Base-by-base conservation (phyloP, 2,113 vertebrate species). In the Eubucco bourcierii region DNA sequence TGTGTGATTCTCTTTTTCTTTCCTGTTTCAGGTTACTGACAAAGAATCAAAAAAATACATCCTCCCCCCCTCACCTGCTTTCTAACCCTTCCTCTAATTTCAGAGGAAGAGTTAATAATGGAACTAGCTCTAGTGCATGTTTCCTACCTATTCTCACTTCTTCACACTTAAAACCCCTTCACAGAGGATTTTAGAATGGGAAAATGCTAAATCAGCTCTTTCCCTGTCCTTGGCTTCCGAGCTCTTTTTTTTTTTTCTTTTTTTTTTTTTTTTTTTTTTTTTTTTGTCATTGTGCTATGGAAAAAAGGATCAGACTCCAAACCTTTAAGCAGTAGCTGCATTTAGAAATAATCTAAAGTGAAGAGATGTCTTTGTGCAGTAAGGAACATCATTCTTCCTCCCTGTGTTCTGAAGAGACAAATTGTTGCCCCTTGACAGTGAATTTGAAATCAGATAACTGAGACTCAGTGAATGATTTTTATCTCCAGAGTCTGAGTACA, bases 251-350 rank as follows among this genome's bases (percentile, higher is more conserved):
- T 94, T 23, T 21, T 75, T 41, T 44, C 16, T 44, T 44, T 46
- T 46, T 52, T 24, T 75, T 94, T 86, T 94, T 23, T 21, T 75
- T 41, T 44, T 44, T 44, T 44, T 46, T 46, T 52, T 24, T 75
- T 94, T 89, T 91, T 86, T 95, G 83, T 84, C 84, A 81, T 87
- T 96, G 92, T 93, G 77, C 88, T 92, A 55, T 84, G 88, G 92
- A 92, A 95, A 95, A 96, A 96, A 93, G 92, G 92, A 94, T 95
- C 94, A 95, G 78, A 90, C 86, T 94, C 92, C 92, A 90, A 95
- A 94, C 90, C 92, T 94, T 94, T 94, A 94, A 95, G 95, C 75
- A 92, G 90, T 68, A 70, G 68, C 94, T 90, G 64, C 80, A 87
- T 95, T 94, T 95, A 83, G 93, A 94, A 94, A 94, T 94, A 93